A percentile compares a stretch with the other conserved stretches of the same genome.
Evolutionary conservation across 2,113 vertebrate species (phyloP).

Genomic region (Brachyhypopomus gauderio): DNA sequence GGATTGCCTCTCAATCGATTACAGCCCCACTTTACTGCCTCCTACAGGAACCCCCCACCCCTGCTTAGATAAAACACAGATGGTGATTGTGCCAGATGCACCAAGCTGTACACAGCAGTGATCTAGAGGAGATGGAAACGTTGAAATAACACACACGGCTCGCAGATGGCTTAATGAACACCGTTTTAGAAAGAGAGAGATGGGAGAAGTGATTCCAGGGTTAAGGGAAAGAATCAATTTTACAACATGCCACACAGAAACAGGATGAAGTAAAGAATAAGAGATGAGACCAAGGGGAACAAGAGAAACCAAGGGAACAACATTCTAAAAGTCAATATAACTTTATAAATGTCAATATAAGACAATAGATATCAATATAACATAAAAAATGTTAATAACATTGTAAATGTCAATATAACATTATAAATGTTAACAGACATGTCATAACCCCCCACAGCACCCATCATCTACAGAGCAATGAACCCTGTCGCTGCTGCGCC

Average conservation of each 20-base stretch:
- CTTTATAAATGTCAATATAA: too few relatives aligned
- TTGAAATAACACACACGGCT: not conserved
- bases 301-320: not conserved
- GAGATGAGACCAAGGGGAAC: not conserved
- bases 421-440: too few relatives aligned
- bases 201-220: not conserved
- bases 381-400: too few relatives aligned
- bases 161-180: not conserved
- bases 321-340: too few relatives aligned
- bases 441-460: too few relatives aligned
- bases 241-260: conserved; percentile 4
- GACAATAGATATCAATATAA: too few relatives aligned
- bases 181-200: not conserved
- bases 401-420: too few relatives aligned
- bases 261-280: not conserved
- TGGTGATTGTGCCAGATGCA: not conserved
- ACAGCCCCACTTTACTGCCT: not conserved
- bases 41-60: not conserved
- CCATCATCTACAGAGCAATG: too few relatives aligned
- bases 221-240: not conserved
- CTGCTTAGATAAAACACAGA: conserved; percentile 9
- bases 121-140: not conserved
- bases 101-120: not conserved
- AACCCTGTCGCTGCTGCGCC: too few relatives aligned
- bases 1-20: conserved; percentile 38